These are phyloP conservation scores for Imbricaverruca yamaguchii DNA, from an alignment of 2,888 invertebrate genomes.

Conservation along the genomic window DNA sequence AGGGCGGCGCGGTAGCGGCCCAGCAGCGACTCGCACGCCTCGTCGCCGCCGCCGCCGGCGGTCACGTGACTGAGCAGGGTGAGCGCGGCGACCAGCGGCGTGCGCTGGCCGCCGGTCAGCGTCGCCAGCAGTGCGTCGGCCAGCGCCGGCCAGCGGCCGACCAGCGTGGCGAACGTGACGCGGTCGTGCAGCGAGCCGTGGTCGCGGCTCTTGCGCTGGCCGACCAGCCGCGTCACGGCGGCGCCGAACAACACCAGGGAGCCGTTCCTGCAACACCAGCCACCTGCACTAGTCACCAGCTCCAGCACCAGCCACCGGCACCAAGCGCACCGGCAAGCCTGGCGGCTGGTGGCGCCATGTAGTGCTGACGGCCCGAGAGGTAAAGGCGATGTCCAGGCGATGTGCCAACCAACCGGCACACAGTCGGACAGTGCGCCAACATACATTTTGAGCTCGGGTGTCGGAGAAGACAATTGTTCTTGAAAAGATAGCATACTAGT, in stretches of 20 bases:
- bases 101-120: slow-evolving; percentile 34
- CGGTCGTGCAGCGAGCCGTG: slow-evolving; percentile 39
- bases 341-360: too few species aligned
- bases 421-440: too few species aligned
- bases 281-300: too few species aligned
- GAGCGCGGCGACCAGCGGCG: slow-evolving; percentile 18
- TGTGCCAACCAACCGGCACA: too few species aligned
- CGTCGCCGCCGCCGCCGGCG: slow-evolving; percentile 27
- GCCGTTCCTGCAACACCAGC: slow-evolving; percentile 64
- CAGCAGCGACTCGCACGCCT: slow-evolving; percentile 32
- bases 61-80: neutral
- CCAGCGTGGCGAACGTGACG: slow-evolving; percentile 46
- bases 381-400: too few species aligned
- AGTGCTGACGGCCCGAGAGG: too few species aligned
- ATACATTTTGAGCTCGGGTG: too few species aligned
- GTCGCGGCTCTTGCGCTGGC: slow-evolving; percentile 51
- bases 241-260: slow-evolving; percentile 70
- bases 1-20: slow-evolving; percentile 32
- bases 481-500: too few species aligned
- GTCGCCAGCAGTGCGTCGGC: slow-evolving; percentile 39
- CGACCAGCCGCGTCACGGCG: slow-evolving; percentile 62
- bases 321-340: too few species aligned
- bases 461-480: too few species aligned
- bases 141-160: slow-evolving; percentile 45
- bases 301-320: too few species aligned